Base-by-base conservation (phyloP, 2,113 vertebrate species). In the Pelecanoides urinatrix region DNA sequence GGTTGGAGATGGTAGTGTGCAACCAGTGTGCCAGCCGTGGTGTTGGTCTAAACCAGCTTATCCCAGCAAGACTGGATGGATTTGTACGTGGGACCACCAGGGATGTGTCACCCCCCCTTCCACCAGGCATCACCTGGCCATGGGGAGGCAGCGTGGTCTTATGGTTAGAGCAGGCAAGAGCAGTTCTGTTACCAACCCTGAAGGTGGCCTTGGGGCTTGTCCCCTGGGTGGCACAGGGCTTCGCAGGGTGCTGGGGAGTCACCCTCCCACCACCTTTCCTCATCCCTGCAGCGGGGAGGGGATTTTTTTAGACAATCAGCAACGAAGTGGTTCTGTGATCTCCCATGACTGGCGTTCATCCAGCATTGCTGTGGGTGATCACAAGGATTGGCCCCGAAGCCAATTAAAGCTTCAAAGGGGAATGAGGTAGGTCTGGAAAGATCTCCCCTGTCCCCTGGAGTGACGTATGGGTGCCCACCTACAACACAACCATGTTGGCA, bases 21-120 rank as follows among this genome's bases (percentile, higher is more conserved):
- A 76, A 18, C 5, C 0, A 2, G 2, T n/a, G 38, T 62, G 32
- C 16, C 55, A 34, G 13, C 12, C 6, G 0, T 10, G 16, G 20
- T 12, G 1, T 10, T 42, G 20, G 58, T n/a, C 9, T 56, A 76
- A 75, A 63, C 7, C 13, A 55, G 9, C 7, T 88, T 36, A 52
- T 70, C 26, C 23, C 44, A 50, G 7, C 1, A 22, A 14, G 62
- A 13, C 9, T 42, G 68, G 30, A 32, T 66, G 30, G 59, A 42
- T 74, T 49, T 30, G 17, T 8, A 14, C 5, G 17, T 1, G 16
- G 61, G 17, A 3, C 10, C 27, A 40, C 18, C 34, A 27, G 3
- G 40, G 30, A 52, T 2, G 1, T 3, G 10, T 27, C 42, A 22
- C 2, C 21, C 2, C 1, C 0, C 11, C 40, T 93, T 68, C 65